These are phyloP conservation scores for Polyergus mexicanus DNA, from an alignment of 1,140 invertebrate species.

Conservation along the genomic window DNA sequence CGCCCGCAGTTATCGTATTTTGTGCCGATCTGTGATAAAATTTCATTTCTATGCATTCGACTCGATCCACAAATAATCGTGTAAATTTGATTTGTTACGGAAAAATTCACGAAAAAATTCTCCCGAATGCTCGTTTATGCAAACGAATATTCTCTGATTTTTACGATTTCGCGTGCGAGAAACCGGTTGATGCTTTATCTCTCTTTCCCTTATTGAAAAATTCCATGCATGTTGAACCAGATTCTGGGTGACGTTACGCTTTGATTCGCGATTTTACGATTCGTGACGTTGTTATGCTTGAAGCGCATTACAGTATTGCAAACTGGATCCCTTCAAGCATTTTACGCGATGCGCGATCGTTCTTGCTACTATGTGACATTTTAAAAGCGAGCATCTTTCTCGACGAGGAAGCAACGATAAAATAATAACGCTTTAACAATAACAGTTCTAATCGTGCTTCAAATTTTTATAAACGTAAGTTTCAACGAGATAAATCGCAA, in stretches of 20 bases:
- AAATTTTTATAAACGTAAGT: background rate
- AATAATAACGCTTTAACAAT: background rate
- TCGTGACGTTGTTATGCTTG: background rate
- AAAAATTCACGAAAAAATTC: background rate
- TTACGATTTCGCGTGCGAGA: background rate
- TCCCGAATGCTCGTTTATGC: background rate
- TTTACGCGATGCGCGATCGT: conserved; percentile 10
- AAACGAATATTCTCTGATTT: background rate
- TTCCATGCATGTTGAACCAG: conserved; percentile 54
- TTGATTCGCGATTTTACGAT: conserved; percentile 52
- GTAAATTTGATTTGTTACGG: background rate
- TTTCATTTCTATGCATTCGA: background rate
- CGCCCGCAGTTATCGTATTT: background rate
- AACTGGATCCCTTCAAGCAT: background rate
- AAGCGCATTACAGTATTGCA: background rate
- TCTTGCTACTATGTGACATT: background rate
- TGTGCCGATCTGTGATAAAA: background rate
- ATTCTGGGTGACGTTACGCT: background rate
- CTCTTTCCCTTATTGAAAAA: conserved; percentile 50
- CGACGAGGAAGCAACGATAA: background rate
- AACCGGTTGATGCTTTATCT: background rate
- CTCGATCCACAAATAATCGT: conserved; percentile 4
- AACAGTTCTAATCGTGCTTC: background rate
- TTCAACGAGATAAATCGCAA: background rate
- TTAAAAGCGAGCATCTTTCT: background rate